phyloP scores from a whole-genome alignment of 2,797 vertebrate genomes.

The Poecile montanus region DNA sequence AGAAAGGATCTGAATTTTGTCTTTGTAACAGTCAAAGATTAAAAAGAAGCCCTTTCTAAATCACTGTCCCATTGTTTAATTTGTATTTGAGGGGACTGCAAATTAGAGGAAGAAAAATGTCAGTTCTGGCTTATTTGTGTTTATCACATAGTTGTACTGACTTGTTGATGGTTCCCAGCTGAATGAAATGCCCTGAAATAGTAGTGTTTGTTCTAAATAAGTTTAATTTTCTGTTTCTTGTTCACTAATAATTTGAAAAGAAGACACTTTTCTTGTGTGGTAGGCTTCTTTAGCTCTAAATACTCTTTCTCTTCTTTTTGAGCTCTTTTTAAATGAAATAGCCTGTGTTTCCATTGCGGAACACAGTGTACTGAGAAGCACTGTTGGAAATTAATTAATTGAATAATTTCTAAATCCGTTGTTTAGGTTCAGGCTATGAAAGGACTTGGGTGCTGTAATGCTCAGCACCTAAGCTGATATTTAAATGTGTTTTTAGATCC shows the following conservation, averaged over 20 bases:
- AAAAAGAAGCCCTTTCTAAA: neutral
- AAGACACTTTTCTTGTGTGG: neutral
- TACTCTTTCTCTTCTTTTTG: neutral
- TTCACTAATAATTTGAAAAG: conserved; percentile 14
- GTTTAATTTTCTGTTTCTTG: neutral
- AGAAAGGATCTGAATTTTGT: neutral
- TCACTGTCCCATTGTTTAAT: neutral
- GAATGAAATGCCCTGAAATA: conserved; percentile 44
- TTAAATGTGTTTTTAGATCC: neutral
- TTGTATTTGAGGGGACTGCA: neutral
- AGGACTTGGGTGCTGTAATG: neutral
- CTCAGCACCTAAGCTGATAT: neutral
- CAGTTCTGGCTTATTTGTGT: conserved; percentile 4
- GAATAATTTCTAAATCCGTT: neutral
- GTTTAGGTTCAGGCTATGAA: neutral
- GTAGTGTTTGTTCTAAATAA: conserved; percentile 1
- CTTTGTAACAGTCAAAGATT: neutral
- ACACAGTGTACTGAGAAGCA: conserved; percentile 23
- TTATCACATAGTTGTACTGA: neutral
- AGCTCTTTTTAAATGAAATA: conserved; percentile 3
- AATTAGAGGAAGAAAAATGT: neutral
- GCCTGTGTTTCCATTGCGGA: neutral
- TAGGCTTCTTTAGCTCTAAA: conserved; percentile 4
- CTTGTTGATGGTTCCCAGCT: neutral
- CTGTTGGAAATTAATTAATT: conserved; percentile 22